Evolutionary conservation across 2,797 vertebrate species (phyloP).

Genomic region (Urosaurus nigricauda): DNA sequence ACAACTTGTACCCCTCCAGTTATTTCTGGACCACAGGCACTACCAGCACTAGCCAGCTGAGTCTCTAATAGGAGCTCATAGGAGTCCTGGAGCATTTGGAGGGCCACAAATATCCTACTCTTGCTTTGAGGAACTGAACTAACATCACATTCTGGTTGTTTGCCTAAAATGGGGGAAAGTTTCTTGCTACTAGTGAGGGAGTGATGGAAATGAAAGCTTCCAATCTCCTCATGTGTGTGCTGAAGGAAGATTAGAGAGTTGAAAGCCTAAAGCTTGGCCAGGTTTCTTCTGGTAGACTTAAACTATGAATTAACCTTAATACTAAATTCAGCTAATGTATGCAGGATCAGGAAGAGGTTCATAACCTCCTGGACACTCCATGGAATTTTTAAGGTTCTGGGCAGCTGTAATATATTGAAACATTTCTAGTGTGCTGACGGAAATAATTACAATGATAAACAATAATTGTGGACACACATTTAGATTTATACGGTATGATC

Average conservation of each 20-base stretch:
- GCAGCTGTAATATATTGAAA: not conserved
- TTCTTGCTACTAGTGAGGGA: too few relatives aligned
- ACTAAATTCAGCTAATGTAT: not conserved
- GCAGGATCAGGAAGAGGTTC: not conserved
- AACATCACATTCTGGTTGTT: not conserved
- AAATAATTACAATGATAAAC: not conserved
- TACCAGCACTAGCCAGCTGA: not conserved
- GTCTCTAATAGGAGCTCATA: not conserved
- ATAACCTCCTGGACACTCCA: not conserved
- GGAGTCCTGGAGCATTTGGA: not conserved
- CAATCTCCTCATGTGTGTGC: not conserved
- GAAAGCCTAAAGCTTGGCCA: not conserved
- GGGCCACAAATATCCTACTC: not conserved
- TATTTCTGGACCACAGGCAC: too few relatives aligned
- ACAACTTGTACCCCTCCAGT: too few relatives aligned
- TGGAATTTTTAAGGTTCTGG: not conserved
- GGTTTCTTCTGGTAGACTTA: not conserved
- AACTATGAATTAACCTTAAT: not conserved
- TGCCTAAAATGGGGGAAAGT: not conserved
- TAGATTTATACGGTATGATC: not conserved
- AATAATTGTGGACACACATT: not conserved
- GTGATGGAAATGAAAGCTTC: slow-evolving; percentile 4
- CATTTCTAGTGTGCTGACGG: not conserved
- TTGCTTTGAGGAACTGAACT: not conserved
- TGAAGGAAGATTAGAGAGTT: too few relatives aligned